Base-by-base conservation (phyloP, 2,113 vertebrate genomes). In the Periophthalmus modestus region DNA sequence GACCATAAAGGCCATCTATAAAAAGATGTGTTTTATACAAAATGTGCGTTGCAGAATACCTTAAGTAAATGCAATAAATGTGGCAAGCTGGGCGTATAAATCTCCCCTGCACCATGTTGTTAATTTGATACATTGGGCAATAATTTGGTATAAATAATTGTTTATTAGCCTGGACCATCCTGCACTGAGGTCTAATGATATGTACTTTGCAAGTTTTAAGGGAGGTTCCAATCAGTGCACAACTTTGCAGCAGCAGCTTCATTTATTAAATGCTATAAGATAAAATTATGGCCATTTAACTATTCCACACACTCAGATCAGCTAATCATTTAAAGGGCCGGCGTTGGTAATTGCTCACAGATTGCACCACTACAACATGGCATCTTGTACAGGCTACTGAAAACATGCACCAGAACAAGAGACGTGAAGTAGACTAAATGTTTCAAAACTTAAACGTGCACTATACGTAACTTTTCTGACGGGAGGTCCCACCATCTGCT, bases 111-210 rank as follows among this genome's bases (percentile, higher is more conserved):
- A 95, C 94, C 95, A 96, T 94, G 96, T 95, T 97, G 96, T 99
- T 99, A 99, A 97, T 97, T 96, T 98, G 96, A 98, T 96, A 95
- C 95, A 99, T 98, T 97, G 95, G 97, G 95, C 94, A 95, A 98
- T 97, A 96, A 97, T 98, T 96, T 96, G 95, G 93, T 95, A 96
- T 98, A 97, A 99, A 99, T 99, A 98, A 98, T 95, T 98, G 95
- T 98, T 98, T 98, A 98, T 97, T 97, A 96, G 95, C 94, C 90
- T 67, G 88, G 94, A 94, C 93, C 91, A 91, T 93, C 92, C 94
- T 94, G 93, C 95, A 94, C 92, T 85, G 89, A 93, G 94, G 93
- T 95, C 95, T 96, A 95, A 92, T 92, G 87, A 91, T 88, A 77
- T 86, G 83, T 88, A 87, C 84, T 90, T 89, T 83, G 86, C 77